Evolutionary conservation across 1,140 invertebrate species (phyloP), one percentile per base, ranked within the genome.

Genomic region (Rhysida immarginata): DNA sequence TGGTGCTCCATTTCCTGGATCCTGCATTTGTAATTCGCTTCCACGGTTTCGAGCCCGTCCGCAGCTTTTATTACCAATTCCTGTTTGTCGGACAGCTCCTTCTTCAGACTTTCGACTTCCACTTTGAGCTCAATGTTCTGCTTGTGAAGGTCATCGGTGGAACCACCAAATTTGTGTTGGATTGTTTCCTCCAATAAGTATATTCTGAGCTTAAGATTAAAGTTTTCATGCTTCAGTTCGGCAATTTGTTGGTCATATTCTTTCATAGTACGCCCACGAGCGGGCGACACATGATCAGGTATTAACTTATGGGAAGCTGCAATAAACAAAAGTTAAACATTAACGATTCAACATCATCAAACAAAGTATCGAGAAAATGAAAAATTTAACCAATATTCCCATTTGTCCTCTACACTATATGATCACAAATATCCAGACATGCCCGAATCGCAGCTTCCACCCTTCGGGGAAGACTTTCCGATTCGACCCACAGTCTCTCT

Each of bases 111-210:
- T 68, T 89, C 85, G 14, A 82, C 76, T 68, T 87, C 82, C n/a
- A 89, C 86, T 73, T 88, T 83, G 13, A 85, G 67, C 64, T 88
- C 83, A 43, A 87, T 81, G 62, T 84, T 82, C 62, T 83, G 80
- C 66, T 83, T 84, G 29, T 81, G 74, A 1, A 78, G 67, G 69
- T 80, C 77, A 35, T 79, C 75, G 49, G 76, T 75, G 1, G 70
- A 70, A 1, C 74, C 56, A 66, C 71, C 63, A 71, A 74, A 74
- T 62, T 78, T 70, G 63, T 78, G 69, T 58, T 82, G 81, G 69
- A 87, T 78, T 60, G 82, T 77, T 69, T 94, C 89, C 67, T 95
- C 88, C 49, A 93, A 72, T 66, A 92, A 88, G 71, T 91, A 94
- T 57, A 95, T 85, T 25, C 88, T 75, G 46, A 93, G 71, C 69